Percentiles rank a stretch among this genome's conserved stretches.
Conservation (phyloP, 1,140 invertebrate species). For the Hyles euphorbiae region DNA sequence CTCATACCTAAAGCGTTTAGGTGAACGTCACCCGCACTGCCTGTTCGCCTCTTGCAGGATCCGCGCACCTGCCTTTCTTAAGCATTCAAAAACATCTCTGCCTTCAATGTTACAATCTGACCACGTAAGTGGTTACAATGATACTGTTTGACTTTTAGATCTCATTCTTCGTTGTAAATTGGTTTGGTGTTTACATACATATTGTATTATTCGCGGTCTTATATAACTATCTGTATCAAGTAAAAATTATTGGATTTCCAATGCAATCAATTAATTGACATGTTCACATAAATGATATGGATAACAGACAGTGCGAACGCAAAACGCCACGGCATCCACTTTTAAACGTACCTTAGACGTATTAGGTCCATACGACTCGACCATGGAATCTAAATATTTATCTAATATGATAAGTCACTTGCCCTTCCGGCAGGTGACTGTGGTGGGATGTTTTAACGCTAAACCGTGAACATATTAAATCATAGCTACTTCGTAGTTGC, state of each 20-base stretch:
- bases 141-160: too few species aligned
- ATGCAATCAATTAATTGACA: conserved; percentile 57
- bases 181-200: too few species aligned
- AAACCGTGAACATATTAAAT: conserved; percentile 30
- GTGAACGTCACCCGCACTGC: conserved; percentile 58
- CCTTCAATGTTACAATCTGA: too few species aligned
- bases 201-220: too few species aligned
- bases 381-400: conserved; percentile 2
- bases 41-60: conserved; percentile 31
- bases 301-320: conserved; percentile 53
- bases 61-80: not conserved
- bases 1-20: conserved; percentile 75
- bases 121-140: too few species aligned
- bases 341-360: conserved; percentile 55
- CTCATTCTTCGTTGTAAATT: too few species aligned
- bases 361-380: conserved; percentile 1
- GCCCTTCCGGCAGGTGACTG: conserved; percentile 14
- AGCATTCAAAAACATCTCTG: not conserved
- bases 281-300: conserved; percentile 30
- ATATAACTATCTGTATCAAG: too few species aligned
- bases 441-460: conserved; percentile 57
- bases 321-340: conserved; percentile 68
- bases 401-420: too few species aligned
- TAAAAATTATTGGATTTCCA: too few species aligned
- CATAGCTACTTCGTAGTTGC: conserved; percentile 23